Conservation (phyloP, 2,113 vertebrate species). For the Furnarius figulus region DNA sequence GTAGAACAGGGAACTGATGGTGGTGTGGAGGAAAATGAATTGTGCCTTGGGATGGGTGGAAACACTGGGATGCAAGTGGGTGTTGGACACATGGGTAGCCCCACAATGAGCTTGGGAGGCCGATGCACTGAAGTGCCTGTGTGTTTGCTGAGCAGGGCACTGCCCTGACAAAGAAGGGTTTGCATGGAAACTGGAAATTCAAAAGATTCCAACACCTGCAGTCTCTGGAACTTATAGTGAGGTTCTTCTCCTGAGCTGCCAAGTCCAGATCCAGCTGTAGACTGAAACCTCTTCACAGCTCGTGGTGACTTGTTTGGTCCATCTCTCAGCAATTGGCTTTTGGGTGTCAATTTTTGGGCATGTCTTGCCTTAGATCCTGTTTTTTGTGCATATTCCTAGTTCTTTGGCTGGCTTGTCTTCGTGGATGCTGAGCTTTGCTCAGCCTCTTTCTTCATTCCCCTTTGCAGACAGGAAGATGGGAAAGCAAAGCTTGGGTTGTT, state of each 20-base stretch:
- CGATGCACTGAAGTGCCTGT: background rate
- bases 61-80: background rate
- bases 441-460: background rate
- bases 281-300: background rate
- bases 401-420: background rate
- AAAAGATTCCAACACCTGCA: background rate
- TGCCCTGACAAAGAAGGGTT: background rate
- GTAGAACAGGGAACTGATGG: background rate
- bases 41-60: accelerated
- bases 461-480: background rate
- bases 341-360: background rate
- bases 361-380: background rate
- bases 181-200: background rate
- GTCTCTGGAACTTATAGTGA: background rate
- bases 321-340: background rate
- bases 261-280: background rate
- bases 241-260: background rate
- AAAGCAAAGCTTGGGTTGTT: background rate
- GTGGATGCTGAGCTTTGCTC: background rate
- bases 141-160: background rate
- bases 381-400: background rate
- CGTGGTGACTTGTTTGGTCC: accelerated
- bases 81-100: background rate
- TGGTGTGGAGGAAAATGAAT: background rate
- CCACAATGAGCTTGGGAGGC: accelerated